phyloP scores from a whole-genome alignment of 2,113 vertebrate genomes.

The Lathamus discolor region DNA sequence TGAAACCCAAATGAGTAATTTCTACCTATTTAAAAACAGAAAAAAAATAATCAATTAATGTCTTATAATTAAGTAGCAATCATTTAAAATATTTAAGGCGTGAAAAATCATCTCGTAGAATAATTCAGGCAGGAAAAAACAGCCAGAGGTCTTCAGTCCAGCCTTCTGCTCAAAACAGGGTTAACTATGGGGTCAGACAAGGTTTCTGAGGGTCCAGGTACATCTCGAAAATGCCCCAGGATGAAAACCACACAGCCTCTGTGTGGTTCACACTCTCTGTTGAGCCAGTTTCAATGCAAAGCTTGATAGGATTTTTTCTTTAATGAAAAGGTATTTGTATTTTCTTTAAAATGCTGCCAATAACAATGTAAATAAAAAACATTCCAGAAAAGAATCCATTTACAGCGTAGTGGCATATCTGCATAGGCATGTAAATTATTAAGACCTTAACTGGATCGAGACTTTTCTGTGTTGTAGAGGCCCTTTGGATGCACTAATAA shows the following conservation, averaged over 20 bases:
- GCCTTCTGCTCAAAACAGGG: not conserved
- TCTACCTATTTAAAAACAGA: not conserved
- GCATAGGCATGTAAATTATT: not conserved
- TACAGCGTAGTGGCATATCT: not conserved
- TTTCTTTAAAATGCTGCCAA: not conserved
- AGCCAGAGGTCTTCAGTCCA: not conserved
- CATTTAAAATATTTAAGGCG: not conserved
- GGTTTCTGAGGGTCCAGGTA: not conserved
- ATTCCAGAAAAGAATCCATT: not conserved
- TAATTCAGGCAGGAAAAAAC: not conserved
- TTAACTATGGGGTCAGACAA: not conserved
- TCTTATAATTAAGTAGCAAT: not conserved
- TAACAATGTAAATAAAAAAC: not conserved
- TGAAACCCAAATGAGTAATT: not conserved
- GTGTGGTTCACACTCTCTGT: not conserved
- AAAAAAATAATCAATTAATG: not conserved
- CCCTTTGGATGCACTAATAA: not conserved
- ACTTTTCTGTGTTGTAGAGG: not conserved
- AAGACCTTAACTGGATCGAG: not conserved
- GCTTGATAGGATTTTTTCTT: not conserved
- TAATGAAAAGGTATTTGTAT: not conserved
- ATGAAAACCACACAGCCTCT: not conserved
- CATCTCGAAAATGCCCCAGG: not conserved
- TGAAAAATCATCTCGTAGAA: not conserved
- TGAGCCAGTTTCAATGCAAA: not conserved